Evolutionary conservation across 2,888 invertebrate species (phyloP), one percentile per base, ranked within the genome.

Genomic region (Eilema caniola): DNA sequence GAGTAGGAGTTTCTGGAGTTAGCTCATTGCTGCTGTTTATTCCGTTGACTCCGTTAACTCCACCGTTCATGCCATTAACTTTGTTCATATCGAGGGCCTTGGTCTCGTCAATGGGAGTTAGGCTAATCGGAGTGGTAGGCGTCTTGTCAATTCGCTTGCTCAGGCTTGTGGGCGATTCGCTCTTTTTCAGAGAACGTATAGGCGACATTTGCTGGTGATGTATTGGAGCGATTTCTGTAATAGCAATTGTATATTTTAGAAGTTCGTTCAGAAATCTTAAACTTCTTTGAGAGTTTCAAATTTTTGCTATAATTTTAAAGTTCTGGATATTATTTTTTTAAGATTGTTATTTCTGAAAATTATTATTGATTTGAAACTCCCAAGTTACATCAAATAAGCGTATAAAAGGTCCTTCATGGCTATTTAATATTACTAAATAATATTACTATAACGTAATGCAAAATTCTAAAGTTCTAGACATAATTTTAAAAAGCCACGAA

Each of bases 181-280:
- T 94, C 83, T 95, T 95, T 89, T 95, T 95, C 86, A 95, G 75
- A 74, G 94, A 93, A 82, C 95, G 94, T 84, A 94, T 95, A 81
- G 95, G 95, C 68, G 95, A 95, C 94, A 95, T 95, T 90, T 95
- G 95, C 86, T 95, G 95, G 78, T 95, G 95, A 83, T 95, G 95
- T 75, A 95, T 93, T 81, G 95, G 95, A 84, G 93, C 93, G 88
- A 95, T 94, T 91, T 95, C 95, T 95, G 95, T 62, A 94, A 95
- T 80, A 88, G 84, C 84, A 78, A 79, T 81, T 71, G 65, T 70
- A 68, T 74, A 24, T 80, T 80, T 84, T 79, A 77, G 67, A 76
- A 74, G 62, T 23, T 71, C 75, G 61, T 20, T 16, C 61, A 63
- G 62, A 47, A 71, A 37, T 62, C 60, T 69, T 67, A 14, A 23